Percentiles rank a stretch among this genome's conserved stretches.
phyloP scores from a whole-genome alignment of 2,888 invertebrate genomes.

The Thereva unica region DNA sequence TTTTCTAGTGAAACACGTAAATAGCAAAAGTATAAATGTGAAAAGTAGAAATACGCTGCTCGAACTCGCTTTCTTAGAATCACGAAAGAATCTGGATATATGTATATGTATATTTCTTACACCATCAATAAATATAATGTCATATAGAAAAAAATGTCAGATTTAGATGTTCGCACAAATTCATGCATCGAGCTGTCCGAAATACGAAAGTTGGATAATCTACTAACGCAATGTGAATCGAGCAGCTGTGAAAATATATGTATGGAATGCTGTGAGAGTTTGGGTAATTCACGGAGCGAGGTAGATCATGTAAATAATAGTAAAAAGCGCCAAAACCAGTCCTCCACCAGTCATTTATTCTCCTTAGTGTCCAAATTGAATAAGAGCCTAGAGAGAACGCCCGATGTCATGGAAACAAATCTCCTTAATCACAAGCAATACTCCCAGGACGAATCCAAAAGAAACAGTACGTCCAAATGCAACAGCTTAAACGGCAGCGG shows the following conservation, averaged over 20 bases:
- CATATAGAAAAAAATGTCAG: slow-evolving; percentile 46
- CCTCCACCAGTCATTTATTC: slow-evolving; percentile 42
- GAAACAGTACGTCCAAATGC: slow-evolving; percentile 42
- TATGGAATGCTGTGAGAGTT: slow-evolving; percentile 48
- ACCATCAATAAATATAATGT: slow-evolving; percentile 18
- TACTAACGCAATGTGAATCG: slow-evolving; percentile 49
- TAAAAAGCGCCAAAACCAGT: slow-evolving; percentile 37
- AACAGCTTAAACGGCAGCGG: slow-evolving; percentile 44
- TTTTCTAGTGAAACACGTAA: too few relatives aligned
- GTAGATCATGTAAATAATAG: slow-evolving; percentile 37
- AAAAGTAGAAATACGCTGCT: too few relatives aligned
- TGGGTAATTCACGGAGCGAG: slow-evolving; percentile 45
- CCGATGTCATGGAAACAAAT: slow-evolving; percentile 45
- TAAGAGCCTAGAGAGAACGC: slow-evolving; percentile 43
- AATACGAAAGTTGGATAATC: slow-evolving; percentile 48
- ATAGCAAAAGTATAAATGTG: too few relatives aligned
- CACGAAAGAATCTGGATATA: too few relatives aligned
- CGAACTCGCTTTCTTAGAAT: too few relatives aligned
- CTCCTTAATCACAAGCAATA: slow-evolving; percentile 12
- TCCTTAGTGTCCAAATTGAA: slow-evolving; percentile 43
- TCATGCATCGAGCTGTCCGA: slow-evolving; percentile 50
- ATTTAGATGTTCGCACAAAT: slow-evolving; percentile 47
- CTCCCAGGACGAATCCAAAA: slow-evolving; percentile 30
- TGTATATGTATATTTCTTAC: not conserved
- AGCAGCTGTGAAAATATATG: slow-evolving; percentile 50